A percentile compares a stretch with the other conserved stretches of the same genome.
These are phyloP conservation scores for Campoletis raptor DNA, from an alignment of 2,888 invertebrate genomes.

Conservation along the genomic window DNA sequence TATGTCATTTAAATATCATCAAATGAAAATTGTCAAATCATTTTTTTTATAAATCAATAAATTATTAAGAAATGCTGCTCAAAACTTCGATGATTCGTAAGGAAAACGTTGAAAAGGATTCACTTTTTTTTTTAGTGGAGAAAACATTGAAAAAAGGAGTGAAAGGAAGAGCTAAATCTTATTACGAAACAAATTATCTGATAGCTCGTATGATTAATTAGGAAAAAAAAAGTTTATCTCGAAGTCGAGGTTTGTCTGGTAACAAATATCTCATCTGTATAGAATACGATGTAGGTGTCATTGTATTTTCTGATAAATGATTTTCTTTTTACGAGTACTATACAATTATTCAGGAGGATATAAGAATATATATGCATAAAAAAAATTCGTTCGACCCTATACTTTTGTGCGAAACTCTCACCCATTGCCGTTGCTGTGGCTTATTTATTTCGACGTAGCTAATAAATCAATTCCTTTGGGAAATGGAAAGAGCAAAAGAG, in stretches of 20 bases:
- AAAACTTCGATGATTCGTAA: too few species aligned
- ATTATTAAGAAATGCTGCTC: too few species aligned
- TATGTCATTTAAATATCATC: background rate
- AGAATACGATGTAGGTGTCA: conserved; percentile 37
- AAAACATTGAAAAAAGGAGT: too few species aligned
- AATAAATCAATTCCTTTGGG: conserved; percentile 83
- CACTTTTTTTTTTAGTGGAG: too few species aligned
- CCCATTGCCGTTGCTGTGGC: conserved; percentile 27
- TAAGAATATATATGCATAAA: conserved; percentile 6
- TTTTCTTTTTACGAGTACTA: conserved; percentile 33
- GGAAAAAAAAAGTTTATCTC: background rate
- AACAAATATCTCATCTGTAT: background rate
- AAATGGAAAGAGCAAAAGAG: conserved; percentile 68
- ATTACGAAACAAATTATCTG: background rate
- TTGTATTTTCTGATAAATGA: conserved; percentile 34
- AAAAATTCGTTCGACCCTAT: conserved; percentile 49
- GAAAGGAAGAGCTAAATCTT: too few species aligned
- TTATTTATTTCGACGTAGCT: conserved; percentile 72
- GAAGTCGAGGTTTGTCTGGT: background rate
- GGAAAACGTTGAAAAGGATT: too few species aligned
- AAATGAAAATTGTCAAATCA: background rate
- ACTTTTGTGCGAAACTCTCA: conserved; percentile 38
- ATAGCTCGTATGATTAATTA: background rate
- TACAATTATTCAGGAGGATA: conserved; percentile 27
- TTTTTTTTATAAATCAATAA: background rate